These are phyloP conservation scores for Idaea biselata DNA, from an alignment of 2,888 invertebrate genomes.

Conservation along the genomic window DNA sequence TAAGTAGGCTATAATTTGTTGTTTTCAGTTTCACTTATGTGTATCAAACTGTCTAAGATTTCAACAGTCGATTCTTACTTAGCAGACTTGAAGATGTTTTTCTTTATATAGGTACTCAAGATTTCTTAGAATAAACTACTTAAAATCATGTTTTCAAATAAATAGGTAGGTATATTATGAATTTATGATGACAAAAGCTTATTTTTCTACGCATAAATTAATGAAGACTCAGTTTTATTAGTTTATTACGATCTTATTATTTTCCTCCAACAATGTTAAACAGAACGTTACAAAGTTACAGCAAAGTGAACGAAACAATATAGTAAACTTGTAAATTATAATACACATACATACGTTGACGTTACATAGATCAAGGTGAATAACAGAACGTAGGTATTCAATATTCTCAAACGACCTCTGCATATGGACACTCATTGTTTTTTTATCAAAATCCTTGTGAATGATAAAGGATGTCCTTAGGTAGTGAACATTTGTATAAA, in stretches of 20 bases:
- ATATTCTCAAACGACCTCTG: slow-evolving; percentile 61
- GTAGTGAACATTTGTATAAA: slow-evolving; percentile 62
- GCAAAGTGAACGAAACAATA: neutral
- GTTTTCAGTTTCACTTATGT: no score
- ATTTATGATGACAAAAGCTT: neutral
- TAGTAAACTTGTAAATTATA: neutral
- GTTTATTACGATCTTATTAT: neutral
- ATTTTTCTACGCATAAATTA: neutral
- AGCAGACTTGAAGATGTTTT: no score
- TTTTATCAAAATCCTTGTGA: slow-evolving; percentile 67
- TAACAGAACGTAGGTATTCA: slow-evolving; percentile 52
- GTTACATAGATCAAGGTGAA: slow-evolving; percentile 61
- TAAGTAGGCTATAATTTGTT: no score
- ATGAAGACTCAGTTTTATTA: neutral
- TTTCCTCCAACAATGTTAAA: neutral
- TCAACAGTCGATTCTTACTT: no score
- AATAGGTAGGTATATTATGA: neutral
- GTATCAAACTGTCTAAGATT: no score
- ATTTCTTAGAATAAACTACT: neutral
- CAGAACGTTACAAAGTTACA: neutral
- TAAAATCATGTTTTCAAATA: neutral
- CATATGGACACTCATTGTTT: slow-evolving; percentile 63
- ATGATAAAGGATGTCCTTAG: slow-evolving; percentile 69
- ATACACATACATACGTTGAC: slow-evolving; percentile 20
- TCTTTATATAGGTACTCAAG: neutral